A percentile compares a stretch with the other conserved stretches of the same genome.
Evolutionary conservation across 2,888 invertebrate genomes (phyloP).

Genomic region (Oasisia sp.): DNA sequence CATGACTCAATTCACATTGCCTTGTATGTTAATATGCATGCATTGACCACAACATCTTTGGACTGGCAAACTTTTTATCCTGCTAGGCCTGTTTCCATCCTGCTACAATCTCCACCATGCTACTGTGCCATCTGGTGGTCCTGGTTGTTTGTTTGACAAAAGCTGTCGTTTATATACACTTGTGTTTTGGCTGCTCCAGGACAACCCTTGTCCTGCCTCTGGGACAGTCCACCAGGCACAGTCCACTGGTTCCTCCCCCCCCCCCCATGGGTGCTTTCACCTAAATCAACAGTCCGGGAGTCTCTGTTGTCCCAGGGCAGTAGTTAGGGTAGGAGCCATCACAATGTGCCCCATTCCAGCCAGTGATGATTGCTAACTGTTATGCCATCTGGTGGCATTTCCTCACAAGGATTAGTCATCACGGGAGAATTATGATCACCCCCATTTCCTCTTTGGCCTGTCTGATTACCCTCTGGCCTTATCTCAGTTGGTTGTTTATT

Average conservation of each 20-base stretch:
- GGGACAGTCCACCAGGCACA: background rate
- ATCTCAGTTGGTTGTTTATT: background rate
- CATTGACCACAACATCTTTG: no score
- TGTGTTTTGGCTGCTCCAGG: background rate
- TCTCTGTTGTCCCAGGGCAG: background rate
- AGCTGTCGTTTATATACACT: background rate
- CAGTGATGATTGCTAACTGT: background rate
- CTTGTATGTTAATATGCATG: no score
- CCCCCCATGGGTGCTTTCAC: background rate
- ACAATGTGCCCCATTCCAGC: background rate
- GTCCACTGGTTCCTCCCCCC: background rate
- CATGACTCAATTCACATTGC: no score
- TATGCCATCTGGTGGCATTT: background rate
- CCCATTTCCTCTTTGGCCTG: background rate
- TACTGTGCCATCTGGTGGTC: background rate
- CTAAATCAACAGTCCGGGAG: background rate
- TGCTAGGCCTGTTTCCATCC: no score
- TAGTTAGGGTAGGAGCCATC: background rate
- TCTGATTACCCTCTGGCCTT: slow-evolving; percentile 14
- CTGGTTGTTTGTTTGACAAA: background rate
- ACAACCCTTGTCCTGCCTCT: background rate
- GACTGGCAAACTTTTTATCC: no score
- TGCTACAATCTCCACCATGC: background rate
- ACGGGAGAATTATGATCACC: background rate
- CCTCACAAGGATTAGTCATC: background rate